Evolutionary conservation across 2,888 invertebrate species (phyloP).

Genomic region (Melitaea athalia): DNA sequence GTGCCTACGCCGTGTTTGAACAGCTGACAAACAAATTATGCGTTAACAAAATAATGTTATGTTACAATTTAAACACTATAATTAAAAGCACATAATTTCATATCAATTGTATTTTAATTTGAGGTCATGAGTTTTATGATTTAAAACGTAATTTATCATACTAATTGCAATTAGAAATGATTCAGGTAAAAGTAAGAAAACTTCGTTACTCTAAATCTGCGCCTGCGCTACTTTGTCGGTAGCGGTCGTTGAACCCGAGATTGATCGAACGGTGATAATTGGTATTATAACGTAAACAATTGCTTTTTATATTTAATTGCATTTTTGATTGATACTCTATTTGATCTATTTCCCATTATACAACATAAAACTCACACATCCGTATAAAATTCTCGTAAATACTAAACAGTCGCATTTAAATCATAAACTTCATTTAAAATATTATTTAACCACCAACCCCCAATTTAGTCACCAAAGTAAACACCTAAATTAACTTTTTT

Average conservation of each 20-base stretch:
- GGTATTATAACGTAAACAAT: conserved; percentile 31
- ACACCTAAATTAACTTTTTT: no score
- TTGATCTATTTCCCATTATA: not conserved
- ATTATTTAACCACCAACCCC: no score
- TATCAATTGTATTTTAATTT: not conserved
- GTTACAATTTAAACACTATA: not conserved
- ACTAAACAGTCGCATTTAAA: no score
- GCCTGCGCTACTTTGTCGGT: conserved; percentile 22
- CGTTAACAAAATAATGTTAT: not conserved
- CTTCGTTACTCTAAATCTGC: conserved; percentile 24
- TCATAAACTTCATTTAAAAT: no score
- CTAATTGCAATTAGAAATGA: conserved; percentile 9
- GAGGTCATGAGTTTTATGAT: not conserved
- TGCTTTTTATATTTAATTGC: not conserved
- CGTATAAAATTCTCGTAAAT: no score
- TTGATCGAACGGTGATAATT: conserved; percentile 34
- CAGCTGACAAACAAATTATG: not conserved
- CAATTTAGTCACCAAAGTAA: no score
- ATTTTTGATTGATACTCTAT: not conserved
- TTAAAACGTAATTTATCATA: not conserved
- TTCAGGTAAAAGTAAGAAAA: conserved; percentile 13
- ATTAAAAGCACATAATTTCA: not conserved
- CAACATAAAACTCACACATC: not conserved
- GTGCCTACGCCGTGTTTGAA: not conserved
- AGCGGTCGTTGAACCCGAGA: conserved; percentile 32